Conservation (phyloP, 2,113 vertebrate species). For the Grantiella picta region DNA sequence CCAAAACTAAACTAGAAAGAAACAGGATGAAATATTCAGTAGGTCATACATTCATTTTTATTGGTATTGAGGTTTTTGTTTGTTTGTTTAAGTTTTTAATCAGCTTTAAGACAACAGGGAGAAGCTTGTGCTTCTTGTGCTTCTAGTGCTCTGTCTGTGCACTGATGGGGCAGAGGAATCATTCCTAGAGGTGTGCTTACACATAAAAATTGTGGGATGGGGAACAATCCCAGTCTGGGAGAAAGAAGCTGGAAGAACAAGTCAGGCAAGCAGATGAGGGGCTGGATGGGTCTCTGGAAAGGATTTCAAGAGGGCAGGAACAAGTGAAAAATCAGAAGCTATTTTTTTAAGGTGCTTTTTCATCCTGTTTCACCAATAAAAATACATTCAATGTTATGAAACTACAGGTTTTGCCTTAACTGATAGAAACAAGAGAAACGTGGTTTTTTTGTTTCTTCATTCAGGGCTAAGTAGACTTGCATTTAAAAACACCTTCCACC, state of each 20-base stretch:
- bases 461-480: neutral
- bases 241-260: neutral
- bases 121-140: neutral
- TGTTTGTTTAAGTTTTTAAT: neutral
- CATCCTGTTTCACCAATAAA: neutral
- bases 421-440: neutral
- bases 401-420: neutral
- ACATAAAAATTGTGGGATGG: neutral
- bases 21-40: neutral
- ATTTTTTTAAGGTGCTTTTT: neutral
- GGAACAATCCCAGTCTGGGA: neutral
- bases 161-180: neutral
- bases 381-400: neutral
- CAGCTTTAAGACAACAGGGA: neutral
- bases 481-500: neutral
- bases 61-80: neutral
- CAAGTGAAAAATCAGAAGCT: neutral
- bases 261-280: neutral
- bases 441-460: neutral
- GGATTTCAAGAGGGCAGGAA: neutral
- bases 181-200: neutral
- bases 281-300: neutral
- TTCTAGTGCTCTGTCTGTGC: neutral
- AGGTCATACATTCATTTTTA: neutral
- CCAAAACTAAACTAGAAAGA: neutral